Percentiles rank a stretch among this genome's conserved stretches.
Conservation (phyloP, 2,888 invertebrate species). For the Phytoseiulus persimilis region DNA sequence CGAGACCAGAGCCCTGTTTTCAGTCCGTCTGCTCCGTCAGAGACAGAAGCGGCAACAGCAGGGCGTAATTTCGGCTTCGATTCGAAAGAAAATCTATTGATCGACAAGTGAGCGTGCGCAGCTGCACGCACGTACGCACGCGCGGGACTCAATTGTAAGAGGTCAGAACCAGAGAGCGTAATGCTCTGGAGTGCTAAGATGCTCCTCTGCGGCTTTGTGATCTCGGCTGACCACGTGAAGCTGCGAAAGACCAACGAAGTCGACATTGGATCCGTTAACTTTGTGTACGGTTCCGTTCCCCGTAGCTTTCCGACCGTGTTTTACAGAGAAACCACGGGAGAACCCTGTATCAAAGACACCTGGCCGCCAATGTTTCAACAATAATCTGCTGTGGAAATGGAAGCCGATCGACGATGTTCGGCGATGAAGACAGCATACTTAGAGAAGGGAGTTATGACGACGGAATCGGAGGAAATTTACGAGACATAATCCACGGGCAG, state of each 20-base stretch:
- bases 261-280: too few relatives aligned
- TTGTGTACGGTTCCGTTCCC: background rate
- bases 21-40: background rate
- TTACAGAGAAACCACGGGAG: background rate
- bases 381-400: background rate
- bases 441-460: background rate
- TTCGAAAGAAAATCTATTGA: background rate
- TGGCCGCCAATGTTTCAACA: background rate
- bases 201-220: too few relatives aligned
- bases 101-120: background rate
- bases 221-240: too few relatives aligned
- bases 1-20: slow-evolving; percentile 5
- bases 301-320: background rate
- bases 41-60: slow-evolving; percentile 5
- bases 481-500: background rate
- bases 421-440: background rate
- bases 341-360: background rate
- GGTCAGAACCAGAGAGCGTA: too few relatives aligned
- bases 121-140: background rate
- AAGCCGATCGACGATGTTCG: background rate
- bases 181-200: too few relatives aligned
- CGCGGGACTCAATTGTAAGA: background rate
- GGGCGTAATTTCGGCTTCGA: slow-evolving; percentile 5
- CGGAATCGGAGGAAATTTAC: background rate
- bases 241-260: too few relatives aligned